Conservation (phyloP, 1,140 invertebrate genomes). For the Dendrolimus kikuchii region DNA sequence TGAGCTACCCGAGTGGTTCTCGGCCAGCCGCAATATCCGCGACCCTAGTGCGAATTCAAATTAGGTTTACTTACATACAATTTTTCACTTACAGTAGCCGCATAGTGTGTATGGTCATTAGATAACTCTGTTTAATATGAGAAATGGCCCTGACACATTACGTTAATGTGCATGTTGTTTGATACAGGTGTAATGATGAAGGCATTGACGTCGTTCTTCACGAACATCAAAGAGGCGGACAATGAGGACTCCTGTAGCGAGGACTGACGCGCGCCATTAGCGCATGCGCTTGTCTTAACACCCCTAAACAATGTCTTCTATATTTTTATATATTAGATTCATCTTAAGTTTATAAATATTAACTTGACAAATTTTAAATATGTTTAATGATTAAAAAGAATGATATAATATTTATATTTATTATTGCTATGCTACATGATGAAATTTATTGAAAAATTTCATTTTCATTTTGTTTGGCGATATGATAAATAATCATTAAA, state of each 20-base stretch:
- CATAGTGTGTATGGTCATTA: not conserved
- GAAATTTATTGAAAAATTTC: too few species aligned
- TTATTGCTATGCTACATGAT: too few species aligned
- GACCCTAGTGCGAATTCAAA: too few species aligned
- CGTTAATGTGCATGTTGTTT: slow-evolving; percentile 11
- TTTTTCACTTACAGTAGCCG: too few species aligned
- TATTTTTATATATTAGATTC: slow-evolving; percentile 51
- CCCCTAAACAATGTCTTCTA: slow-evolving; percentile 33
- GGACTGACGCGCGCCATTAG: slow-evolving; percentile 42
- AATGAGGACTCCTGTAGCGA: slow-evolving; percentile 64
- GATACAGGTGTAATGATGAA: slow-evolving; percentile 70
- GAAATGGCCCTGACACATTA: not conserved
- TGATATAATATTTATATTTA: too few species aligned
- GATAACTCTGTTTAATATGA: not conserved
- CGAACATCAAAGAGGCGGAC: slow-evolving; percentile 61
- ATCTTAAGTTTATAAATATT: slow-evolving; percentile 13
- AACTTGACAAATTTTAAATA: too few species aligned
- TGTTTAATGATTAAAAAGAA: too few species aligned
- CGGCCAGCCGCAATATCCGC: too few species aligned
- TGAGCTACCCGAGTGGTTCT: too few species aligned
- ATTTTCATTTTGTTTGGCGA: too few species aligned
- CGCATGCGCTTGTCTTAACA: slow-evolving; percentile 13
- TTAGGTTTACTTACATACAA: too few species aligned
- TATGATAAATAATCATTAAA: too few species aligned
- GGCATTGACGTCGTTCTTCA: slow-evolving; percentile 74